Evolutionary conservation across 2,888 invertebrate species (phyloP).

Genomic region (Pocota personata): DNA sequence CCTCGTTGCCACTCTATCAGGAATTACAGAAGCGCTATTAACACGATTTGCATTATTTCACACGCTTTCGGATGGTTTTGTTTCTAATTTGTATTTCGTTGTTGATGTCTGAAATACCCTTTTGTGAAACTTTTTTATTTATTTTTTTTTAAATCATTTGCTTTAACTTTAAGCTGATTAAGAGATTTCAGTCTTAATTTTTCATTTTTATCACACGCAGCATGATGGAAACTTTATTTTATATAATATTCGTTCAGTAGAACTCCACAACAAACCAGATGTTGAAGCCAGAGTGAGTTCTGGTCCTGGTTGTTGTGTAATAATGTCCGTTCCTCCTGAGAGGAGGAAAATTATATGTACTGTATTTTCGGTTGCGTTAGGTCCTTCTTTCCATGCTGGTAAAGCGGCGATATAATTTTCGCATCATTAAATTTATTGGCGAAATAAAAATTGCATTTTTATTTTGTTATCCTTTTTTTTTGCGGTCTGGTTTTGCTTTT

Average conservation of each 20-base stretch:
- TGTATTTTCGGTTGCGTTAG: slow-evolving; percentile 4
- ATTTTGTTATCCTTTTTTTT: slow-evolving; percentile 16
- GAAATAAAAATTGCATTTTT: slow-evolving; percentile 30
- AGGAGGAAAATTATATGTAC: not conserved
- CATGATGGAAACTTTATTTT: slow-evolving; percentile 14
- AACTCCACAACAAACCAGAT: slow-evolving; percentile 5
- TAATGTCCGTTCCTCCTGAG: not conserved
- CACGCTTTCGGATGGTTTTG: not conserved
- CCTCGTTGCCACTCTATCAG: no score
- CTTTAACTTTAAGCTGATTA: slow-evolving; percentile 52
- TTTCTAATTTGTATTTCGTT: slow-evolving; percentile 4
- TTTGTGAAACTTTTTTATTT: not conserved
- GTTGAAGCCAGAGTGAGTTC: not conserved
- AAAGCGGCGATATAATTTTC: slow-evolving; percentile 18
- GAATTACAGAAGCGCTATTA: slow-evolving; percentile 5
- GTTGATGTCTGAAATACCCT: slow-evolving; percentile 6
- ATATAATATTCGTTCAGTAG: slow-evolving; percentile 2
- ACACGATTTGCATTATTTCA: slow-evolving; percentile 28
- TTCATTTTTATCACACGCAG: slow-evolving; percentile 6
- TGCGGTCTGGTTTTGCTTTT: slow-evolving; percentile 20
- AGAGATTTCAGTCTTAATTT: slow-evolving; percentile 19
- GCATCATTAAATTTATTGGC: slow-evolving; percentile 41
- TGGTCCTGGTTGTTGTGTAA: not conserved
- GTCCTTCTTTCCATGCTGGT: not conserved
- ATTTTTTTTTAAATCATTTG: not conserved